Evolutionary conservation across 2,113 vertebrate genomes (phyloP).

Genomic region (Poicephalus meyeri): DNA sequence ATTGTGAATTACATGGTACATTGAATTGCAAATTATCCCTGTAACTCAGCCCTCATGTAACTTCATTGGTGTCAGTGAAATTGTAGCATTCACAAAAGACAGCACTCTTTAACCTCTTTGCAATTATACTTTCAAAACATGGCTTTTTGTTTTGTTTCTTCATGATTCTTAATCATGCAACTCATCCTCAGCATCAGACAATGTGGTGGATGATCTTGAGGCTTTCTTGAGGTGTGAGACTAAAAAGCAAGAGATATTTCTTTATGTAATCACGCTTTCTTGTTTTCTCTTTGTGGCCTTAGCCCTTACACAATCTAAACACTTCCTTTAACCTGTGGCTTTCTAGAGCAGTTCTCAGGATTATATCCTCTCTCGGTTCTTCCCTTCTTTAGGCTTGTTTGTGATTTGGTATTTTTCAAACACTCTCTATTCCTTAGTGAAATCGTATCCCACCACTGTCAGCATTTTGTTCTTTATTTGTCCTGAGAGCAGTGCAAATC

Average conservation of each 20-base stretch:
- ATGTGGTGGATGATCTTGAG: neutral
- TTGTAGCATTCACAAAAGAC: neutral
- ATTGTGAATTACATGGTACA: conserved; percentile 5
- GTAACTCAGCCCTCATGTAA: neutral
- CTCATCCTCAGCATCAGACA: neutral
- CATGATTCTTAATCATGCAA: neutral
- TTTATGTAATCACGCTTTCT: neutral
- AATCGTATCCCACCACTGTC: neutral
- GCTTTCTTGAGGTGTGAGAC: neutral
- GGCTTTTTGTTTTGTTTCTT: neutral
- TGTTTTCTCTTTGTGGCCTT: neutral
- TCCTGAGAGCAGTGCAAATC: neutral
- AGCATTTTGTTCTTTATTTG: neutral
- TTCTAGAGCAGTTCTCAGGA: neutral
- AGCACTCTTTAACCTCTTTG: neutral
- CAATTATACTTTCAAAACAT: neutral
- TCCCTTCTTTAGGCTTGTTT: neutral
- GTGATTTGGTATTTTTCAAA: neutral
- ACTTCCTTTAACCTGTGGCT: neutral
- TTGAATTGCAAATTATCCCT: conserved; percentile 8
- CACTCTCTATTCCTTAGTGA: neutral
- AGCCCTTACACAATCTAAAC: neutral
- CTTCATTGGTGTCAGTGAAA: neutral
- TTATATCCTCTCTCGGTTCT: neutral
- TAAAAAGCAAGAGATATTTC: neutral